Evolutionary conservation across 2,888 invertebrate species (phyloP).

Genomic region (Rhyacophila evoluta): DNA sequence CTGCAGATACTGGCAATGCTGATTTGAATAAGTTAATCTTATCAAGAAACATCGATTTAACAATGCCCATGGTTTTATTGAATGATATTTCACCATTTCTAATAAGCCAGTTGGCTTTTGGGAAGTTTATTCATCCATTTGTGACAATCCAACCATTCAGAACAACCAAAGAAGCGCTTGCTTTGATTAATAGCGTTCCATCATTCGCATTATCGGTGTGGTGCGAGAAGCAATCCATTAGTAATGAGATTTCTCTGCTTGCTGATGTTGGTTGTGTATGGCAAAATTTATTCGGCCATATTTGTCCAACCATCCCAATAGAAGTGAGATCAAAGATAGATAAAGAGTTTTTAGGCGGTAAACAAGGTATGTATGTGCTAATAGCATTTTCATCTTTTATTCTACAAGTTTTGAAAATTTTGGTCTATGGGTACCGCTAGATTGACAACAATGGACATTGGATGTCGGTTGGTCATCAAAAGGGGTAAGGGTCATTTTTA

Average conservation of each 20-base stretch:
- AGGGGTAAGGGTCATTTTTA: too few relatives aligned
- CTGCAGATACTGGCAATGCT: background rate
- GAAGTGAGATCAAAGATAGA: background rate
- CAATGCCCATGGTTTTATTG: conserved; percentile 44
- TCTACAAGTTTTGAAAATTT: too few relatives aligned
- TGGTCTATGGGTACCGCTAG: too few relatives aligned
- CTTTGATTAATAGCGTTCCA: conserved; percentile 68
- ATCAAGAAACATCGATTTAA: background rate
- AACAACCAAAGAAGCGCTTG: conserved; percentile 57
- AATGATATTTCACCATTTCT: conserved; percentile 36
- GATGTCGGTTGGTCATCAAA: too few relatives aligned
- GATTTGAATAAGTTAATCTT: background rate
- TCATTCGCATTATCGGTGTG: conserved; percentile 69
- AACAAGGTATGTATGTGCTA: conserved; percentile 34
- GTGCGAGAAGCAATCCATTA: conserved; percentile 69
- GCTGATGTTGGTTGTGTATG: conserved; percentile 40
- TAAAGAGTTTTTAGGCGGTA: conserved; percentile 17
- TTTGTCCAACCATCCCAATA: conserved; percentile 23
- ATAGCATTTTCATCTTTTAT: too few relatives aligned
- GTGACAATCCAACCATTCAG: conserved; percentile 59
- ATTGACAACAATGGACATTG: too few relatives aligned
- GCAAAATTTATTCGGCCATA: conserved; percentile 47
- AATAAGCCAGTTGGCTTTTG: conserved; percentile 2
- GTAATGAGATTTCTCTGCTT: conserved; percentile 65
- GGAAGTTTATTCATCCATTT: conserved; percentile 63